Evolutionary conservation across 2,113 vertebrate species (phyloP).

Genomic region (Alexandromys fortis): DNA sequence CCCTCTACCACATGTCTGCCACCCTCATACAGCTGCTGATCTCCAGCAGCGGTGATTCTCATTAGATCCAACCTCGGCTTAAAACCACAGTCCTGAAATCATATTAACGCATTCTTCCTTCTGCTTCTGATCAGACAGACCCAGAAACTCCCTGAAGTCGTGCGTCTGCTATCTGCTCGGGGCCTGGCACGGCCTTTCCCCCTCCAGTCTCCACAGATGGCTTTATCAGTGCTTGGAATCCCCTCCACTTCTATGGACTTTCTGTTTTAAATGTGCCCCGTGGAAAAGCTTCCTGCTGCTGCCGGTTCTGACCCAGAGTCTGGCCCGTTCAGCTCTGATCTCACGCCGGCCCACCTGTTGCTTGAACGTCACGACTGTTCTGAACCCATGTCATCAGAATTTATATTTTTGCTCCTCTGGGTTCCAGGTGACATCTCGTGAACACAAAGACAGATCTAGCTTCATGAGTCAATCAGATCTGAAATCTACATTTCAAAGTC

Average conservation of each 20-base stretch:
- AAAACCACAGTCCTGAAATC: slow-evolving; percentile 18
- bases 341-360: background rate
- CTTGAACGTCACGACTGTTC: background rate
- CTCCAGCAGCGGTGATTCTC: background rate
- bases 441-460: background rate
- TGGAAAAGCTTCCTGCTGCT: background rate
- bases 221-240: slow-evolving; percentile 32
- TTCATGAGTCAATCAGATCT: background rate
- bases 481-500: background rate
- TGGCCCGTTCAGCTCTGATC: background rate
- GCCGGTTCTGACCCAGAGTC: background rate
- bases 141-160: background rate
- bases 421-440: background rate
- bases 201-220: background rate
- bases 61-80: slow-evolving; percentile 30
- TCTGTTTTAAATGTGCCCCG: background rate
- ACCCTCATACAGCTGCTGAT: background rate
- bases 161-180: slow-evolving; percentile 8
- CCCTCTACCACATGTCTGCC: background rate
- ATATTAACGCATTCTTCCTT: background rate
- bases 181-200: slow-evolving; percentile 34
- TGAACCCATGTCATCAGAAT: background rate
- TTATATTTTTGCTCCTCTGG: background rate
- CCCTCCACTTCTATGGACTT: background rate
- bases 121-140: background rate